These are phyloP conservation scores for Sinonovacula constricta DNA, from an alignment of 1,140 invertebrate genomes.

Conservation along the genomic window DNA sequence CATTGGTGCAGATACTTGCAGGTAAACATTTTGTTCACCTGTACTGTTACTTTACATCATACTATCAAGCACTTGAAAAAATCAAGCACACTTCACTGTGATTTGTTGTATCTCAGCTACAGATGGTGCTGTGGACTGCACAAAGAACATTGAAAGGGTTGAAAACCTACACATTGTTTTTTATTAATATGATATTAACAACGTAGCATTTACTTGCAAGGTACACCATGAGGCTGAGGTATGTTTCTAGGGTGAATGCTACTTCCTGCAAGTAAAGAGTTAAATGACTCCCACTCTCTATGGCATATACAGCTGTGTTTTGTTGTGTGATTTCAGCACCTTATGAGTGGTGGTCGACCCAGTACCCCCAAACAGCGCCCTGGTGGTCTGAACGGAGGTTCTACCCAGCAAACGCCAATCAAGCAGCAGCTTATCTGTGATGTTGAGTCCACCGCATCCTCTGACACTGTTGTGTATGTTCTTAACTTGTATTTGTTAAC, in stretches of 20 bases:
- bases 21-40: no score
- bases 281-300: not conserved
- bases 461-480: conserved; percentile 44
- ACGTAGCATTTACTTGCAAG: not conserved
- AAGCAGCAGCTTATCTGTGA: conserved; percentile 51
- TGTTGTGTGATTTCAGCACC: conserved; percentile 15
- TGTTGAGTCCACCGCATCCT: conserved; percentile 39
- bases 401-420: conserved; percentile 28
- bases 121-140: no score
- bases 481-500: not conserved
- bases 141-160: no score
- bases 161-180: no score
- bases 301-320: not conserved
- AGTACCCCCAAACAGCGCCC: conserved; percentile 10
- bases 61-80: no score
- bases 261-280: not conserved
- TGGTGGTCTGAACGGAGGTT: conserved; percentile 68
- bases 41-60: no score
- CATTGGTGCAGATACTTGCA: no score
- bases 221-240: conserved; percentile 13
- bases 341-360: conserved; percentile 47
- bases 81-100: no score
- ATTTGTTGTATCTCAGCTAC: no score
- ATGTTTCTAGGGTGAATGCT: not conserved
- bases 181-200: not conserved